Evolutionary conservation across 2,113 vertebrate species (phyloP).

Genomic region (Pholis gunnellus): DNA sequence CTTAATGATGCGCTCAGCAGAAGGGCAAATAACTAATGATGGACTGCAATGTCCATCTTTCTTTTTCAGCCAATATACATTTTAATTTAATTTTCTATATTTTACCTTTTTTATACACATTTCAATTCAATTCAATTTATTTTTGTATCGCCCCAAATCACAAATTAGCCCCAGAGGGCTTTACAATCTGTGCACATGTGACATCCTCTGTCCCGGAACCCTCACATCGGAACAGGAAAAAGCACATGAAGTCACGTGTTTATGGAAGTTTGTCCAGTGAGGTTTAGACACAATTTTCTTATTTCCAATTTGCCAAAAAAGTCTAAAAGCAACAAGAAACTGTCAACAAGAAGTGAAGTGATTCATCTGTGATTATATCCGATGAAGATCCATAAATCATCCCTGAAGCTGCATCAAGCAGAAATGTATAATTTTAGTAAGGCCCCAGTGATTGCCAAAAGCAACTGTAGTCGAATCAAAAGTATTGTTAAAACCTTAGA

Average conservation of each 20-base stretch:
- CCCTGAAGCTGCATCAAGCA: neutral
- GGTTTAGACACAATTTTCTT: neutral
- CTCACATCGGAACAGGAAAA: no score
- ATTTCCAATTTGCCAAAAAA: neutral
- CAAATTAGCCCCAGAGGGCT: no score
- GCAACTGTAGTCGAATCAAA: neutral
- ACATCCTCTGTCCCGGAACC: no score
- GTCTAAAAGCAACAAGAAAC: neutral
- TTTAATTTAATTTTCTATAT: no score
- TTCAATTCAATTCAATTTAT: no score
- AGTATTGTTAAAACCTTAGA: neutral
- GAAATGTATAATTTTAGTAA: neutral
- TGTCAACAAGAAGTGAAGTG: no score
- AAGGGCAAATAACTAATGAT: neutral
- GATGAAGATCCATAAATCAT: neutral
- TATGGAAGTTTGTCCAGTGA: neutral
- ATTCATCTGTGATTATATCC: neutral
- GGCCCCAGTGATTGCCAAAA: neutral
- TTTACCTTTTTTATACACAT: neutral
- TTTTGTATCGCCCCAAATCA: no score
- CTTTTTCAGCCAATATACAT: neutral
- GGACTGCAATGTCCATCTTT: neutral
- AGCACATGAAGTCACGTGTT: neutral
- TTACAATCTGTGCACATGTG: no score
- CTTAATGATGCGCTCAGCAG: conserved; percentile 10